These are phyloP conservation scores for Campoplex nolae DNA, from an alignment of 2,888 invertebrate genomes.

Conservation along the genomic window DNA sequence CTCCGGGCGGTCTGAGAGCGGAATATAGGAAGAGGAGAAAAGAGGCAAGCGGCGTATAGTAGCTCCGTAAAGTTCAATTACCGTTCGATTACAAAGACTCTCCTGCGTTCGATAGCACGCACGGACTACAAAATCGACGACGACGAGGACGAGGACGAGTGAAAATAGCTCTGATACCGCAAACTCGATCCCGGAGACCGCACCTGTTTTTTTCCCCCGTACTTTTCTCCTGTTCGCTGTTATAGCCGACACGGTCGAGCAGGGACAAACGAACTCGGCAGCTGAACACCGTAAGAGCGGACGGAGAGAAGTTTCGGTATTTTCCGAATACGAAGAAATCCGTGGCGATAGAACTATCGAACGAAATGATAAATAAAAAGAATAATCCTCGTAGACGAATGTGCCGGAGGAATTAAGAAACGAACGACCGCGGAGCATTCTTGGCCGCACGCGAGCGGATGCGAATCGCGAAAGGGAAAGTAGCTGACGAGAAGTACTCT, in stretches of 20 bases:
- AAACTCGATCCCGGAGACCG: conserved; percentile 49
- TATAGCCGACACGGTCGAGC: no score
- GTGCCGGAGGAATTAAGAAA: neutral
- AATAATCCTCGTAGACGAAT: neutral
- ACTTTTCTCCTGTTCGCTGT: neutral
- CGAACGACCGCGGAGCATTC: conserved; percentile 9
- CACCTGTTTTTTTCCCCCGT: conserved; percentile 50
- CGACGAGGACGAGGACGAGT: conserved; percentile 18
- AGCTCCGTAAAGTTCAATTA: conserved; percentile 59
- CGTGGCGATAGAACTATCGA: neutral
- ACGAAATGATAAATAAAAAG: neutral
- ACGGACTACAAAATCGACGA: conserved; percentile 21
- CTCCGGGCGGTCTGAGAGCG: conserved; percentile 14
- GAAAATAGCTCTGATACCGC: conserved; percentile 40
- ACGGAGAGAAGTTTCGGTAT: neutral
- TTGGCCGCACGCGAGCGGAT: neutral
- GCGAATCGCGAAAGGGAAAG: conserved; percentile 20
- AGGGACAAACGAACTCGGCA: no score
- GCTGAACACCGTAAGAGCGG: no score
- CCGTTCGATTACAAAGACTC: conserved; percentile 61
- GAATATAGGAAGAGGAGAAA: neutral
- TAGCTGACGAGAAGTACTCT: conserved; percentile 28
- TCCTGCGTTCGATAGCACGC: conserved; percentile 25
- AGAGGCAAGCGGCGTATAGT: neutral
- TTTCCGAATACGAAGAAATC: neutral